These are phyloP conservation scores for Eubasilissa splendida DNA, from an alignment of 2,888 invertebrate species.

Conservation along the genomic window DNA sequence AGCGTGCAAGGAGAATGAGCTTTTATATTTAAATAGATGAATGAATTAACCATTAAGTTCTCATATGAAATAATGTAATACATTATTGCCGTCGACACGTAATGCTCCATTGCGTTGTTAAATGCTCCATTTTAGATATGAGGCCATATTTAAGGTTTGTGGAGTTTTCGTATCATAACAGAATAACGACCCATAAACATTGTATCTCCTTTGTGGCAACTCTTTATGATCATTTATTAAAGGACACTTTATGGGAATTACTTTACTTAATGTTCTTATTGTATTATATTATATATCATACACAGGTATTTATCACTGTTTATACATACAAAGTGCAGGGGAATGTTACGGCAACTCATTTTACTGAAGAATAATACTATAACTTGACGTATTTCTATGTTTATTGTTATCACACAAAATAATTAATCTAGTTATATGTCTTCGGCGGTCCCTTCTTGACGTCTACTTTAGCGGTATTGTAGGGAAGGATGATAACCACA, in stretches of 20 bases:
- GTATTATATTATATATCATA: no score
- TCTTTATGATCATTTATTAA: constrained; percentile 41
- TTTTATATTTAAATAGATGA: background rate
- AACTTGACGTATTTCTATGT: no score
- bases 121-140: constrained; percentile 3
- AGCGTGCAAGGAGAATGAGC: no score
- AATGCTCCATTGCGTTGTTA: constrained; percentile 20
- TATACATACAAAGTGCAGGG: no score
- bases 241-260: background rate
- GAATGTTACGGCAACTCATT: no score
- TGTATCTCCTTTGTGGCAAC: constrained; percentile 33
- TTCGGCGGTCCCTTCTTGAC: no score
- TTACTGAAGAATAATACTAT: no score
- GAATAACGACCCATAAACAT: constrained; percentile 46
- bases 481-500: no score
- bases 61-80: constrained; percentile 12
- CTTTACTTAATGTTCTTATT: background rate
- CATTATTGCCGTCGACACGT: background rate
- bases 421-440: no score
- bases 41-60: constrained; percentile 33
- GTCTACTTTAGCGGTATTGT: no score
- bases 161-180: constrained; percentile 19
- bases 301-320: no score
- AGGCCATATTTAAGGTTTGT: constrained; percentile 18
- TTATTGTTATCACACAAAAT: no score